Percentiles rank a stretch among this genome's conserved stretches.
Evolutionary conservation across 2,797 vertebrate genomes (phyloP).

Genomic region (Poeciliopsis turneri): DNA sequence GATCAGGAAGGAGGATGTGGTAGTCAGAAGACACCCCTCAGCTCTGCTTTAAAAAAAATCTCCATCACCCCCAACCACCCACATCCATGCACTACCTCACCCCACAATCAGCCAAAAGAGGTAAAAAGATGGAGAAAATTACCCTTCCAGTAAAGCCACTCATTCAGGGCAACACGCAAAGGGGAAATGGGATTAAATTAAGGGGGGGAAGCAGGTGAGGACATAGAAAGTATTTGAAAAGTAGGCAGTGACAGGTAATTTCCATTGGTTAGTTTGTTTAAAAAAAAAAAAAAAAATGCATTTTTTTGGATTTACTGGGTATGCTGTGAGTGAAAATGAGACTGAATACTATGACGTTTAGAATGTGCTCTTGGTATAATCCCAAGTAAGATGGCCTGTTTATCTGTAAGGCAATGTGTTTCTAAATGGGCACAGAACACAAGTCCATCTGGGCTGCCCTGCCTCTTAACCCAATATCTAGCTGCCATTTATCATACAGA

Average conservation of each 20-base stretch:
- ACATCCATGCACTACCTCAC: slow-evolving; percentile 63
- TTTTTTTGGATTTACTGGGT: slow-evolving; percentile 5
- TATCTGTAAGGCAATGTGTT: slow-evolving; percentile 38
- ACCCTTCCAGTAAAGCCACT: slow-evolving; percentile 74
- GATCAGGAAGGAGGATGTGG: slow-evolving; percentile 79
- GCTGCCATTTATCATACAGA: slow-evolving; percentile 68
- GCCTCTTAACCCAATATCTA: slow-evolving; percentile 70
- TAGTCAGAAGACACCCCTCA: slow-evolving; percentile 76
- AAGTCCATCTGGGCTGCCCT: slow-evolving; percentile 69
- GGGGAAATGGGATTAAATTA: slow-evolving; percentile 40
- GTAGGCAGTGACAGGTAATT: slow-evolving; percentile 27
- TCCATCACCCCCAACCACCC: slow-evolving; percentile 63
- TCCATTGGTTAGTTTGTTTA: slow-evolving; percentile 21
- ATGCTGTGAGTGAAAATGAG: slow-evolving; percentile 14
- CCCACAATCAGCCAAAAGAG: slow-evolving; percentile 51
- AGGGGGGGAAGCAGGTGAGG: slow-evolving; percentile 6
- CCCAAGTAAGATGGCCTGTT: slow-evolving; percentile 21
- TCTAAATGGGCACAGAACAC: slow-evolving; percentile 51
- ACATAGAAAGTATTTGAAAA: slow-evolving; percentile 18
- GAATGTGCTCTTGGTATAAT: slow-evolving; percentile 19
- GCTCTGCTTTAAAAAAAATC: slow-evolving; percentile 54
- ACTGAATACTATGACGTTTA: not conserved
- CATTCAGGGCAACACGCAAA: slow-evolving; percentile 58
- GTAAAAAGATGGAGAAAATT: slow-evolving; percentile 62
- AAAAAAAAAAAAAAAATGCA: not conserved